These are phyloP conservation scores for Rhinichthys klamathensis DNA, from an alignment of 2,113 vertebrate species.

Conservation along the genomic window DNA sequence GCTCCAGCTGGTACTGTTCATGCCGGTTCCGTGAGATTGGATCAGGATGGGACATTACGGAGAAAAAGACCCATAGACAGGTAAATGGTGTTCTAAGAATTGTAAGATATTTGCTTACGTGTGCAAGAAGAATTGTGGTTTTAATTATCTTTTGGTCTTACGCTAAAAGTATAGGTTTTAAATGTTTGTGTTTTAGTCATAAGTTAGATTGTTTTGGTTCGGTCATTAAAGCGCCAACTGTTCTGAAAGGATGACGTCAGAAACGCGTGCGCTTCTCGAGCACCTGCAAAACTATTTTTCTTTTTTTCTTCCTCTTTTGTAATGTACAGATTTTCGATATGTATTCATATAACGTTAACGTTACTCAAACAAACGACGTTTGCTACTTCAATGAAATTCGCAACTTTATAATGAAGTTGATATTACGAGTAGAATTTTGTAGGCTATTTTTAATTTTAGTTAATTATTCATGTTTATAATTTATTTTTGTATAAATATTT, in stretches of 20 bases:
- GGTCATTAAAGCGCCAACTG: constrained; percentile 10
- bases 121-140: background rate
- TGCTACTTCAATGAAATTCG: background rate
- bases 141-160: background rate
- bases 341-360: no score
- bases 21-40: constrained; percentile 50
- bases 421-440: no score
- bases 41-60: constrained; percentile 55
- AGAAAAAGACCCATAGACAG: constrained; percentile 75
- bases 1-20: constrained; percentile 61
- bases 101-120: background rate
- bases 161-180: background rate
- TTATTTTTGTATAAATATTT: background rate
- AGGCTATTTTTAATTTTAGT: background rate
- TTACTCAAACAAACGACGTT: no score
- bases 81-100: constrained; percentile 52
- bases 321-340: background rate
- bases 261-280: background rate
- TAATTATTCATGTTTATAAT: background rate
- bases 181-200: background rate
- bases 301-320: background rate
- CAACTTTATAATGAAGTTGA: background rate
- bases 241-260: background rate
- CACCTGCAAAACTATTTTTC: background rate
- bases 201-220: background rate